Evolutionary conservation across 92 coral and sea anemone species (phyloP), one percentile per base, ranked within the genome.

Genomic region (Desmophyllum pertusum): DNA sequence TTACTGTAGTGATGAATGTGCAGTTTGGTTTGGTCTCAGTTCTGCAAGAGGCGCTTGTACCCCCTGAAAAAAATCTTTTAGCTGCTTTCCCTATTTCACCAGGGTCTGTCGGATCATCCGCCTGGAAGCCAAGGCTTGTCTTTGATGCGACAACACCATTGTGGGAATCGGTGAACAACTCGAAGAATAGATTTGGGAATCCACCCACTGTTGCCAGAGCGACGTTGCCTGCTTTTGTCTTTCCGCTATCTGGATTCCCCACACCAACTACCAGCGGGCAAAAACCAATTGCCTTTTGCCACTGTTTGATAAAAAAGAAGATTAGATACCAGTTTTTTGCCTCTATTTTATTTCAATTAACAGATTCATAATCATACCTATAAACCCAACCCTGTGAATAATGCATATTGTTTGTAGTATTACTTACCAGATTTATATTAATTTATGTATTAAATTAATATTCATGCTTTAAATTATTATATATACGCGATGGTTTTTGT

Each of bases 81-180:
- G 92, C 92, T 17, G 88, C 88, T 11, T 88, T 81, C 0, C 92
- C 92, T 10, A 84, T 64, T 30, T 88, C 57, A 2, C 21, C 57
- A 1, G 57, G 57, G 23, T 50, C 57, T 14, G 21, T 50, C 11
- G 57, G 57, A 5, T 50, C 57, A 23, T 50, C 57, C 1, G 57
- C 57, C 4, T 50, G 57, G 57, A 50, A 50, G 0, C 88, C 41
- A 43, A 40, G 18, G 80, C 71, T 15, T 70, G 66, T 4, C 85
- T 88, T 23, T 82, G 88, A 35, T 84, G 70, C 15, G 0, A 64
- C 70, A 3, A 64, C 36, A 5, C 70, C 70, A 64, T 5, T 64
- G 38, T 30, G 19, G 3, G 70, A 64, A 46, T 71, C 76, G 0
- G 76, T 38, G 48, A 71, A 71, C 10, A 41, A 31, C 27, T 41